A percentile compares a stretch with the other conserved stretches of the same genome.
phyloP scores from a whole-genome alignment of 2,888 invertebrate genomes.

The Microctonus hyperodae region DNA sequence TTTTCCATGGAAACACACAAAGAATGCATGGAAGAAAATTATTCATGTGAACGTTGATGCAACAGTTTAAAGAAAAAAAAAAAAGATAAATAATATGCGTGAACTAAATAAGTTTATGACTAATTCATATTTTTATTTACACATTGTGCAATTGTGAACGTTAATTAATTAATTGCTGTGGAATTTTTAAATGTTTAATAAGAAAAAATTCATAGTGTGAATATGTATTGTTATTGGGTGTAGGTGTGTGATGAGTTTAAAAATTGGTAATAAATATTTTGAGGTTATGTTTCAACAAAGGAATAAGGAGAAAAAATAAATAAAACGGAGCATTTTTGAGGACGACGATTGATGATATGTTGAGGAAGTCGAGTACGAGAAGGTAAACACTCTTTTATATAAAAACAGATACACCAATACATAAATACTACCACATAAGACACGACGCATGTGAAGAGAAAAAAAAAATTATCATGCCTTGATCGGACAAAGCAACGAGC shows the following conservation, averaged over 20 bases:
- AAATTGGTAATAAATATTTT: no score
- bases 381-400: not conserved
- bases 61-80: not conserved
- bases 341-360: not conserved
- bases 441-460: no score
- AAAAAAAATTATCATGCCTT: not conserved
- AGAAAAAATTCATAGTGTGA: no score
- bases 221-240: no score
- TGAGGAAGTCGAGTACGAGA: slow-evolving; percentile 2
- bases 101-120: not conserved
- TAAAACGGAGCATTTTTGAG: not conserved
- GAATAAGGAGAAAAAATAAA: not conserved
- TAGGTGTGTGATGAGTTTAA: not conserved
- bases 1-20: not conserved
- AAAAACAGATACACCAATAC: not conserved
- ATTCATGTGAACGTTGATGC: not conserved
- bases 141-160: not conserved
- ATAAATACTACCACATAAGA: no score
- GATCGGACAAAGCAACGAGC: not conserved
- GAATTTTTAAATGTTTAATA: not conserved
- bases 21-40: not conserved
- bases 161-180: not conserved
- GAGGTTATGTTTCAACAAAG: no score
- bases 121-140: not conserved
- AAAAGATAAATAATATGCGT: not conserved